A percentile compares a stretch with the other conserved stretches of the same genome.
Evolutionary conservation across 2,113 vertebrate species (phyloP).

Genomic region (Amazona vittata): DNA sequence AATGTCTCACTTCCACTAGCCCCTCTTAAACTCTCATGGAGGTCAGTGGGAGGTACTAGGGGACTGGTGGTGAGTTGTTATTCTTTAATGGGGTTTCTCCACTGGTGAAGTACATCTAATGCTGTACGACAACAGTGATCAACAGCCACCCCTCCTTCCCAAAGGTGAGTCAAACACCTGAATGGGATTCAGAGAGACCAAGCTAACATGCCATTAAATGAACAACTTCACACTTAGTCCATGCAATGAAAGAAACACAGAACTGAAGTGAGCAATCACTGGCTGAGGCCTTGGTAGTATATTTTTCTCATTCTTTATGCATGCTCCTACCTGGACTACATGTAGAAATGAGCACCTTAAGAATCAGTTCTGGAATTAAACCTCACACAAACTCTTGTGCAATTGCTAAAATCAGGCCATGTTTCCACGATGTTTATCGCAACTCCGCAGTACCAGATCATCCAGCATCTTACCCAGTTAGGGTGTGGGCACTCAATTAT

Average conservation of each 20-base stretch:
- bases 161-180: background rate
- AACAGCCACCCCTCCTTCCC: background rate
- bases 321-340: background rate
- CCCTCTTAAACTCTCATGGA: background rate
- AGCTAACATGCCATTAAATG: rapidly evolving
- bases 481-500: constrained; percentile 61
- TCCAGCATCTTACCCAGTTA: constrained; percentile 31
- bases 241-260: rapidly evolving
- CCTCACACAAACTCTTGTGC: constrained; percentile 1
- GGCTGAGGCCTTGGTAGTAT: background rate
- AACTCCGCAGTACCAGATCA: constrained; percentile 12
- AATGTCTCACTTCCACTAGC: background rate
- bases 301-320: background rate
- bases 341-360: background rate
- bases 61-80: background rate
- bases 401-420: constrained; percentile 32
- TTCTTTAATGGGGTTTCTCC: background rate
- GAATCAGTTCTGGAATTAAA: constrained; percentile 17
- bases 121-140: background rate
- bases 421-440: constrained; percentile 54
- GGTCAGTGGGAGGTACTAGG: background rate
- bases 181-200: background rate
- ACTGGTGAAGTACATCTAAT: background rate
- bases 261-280: background rate
- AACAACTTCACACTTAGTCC: background rate